phyloP scores from a whole-genome alignment of 2,888 invertebrate genomes.

The Corbicula japonica region DNA sequence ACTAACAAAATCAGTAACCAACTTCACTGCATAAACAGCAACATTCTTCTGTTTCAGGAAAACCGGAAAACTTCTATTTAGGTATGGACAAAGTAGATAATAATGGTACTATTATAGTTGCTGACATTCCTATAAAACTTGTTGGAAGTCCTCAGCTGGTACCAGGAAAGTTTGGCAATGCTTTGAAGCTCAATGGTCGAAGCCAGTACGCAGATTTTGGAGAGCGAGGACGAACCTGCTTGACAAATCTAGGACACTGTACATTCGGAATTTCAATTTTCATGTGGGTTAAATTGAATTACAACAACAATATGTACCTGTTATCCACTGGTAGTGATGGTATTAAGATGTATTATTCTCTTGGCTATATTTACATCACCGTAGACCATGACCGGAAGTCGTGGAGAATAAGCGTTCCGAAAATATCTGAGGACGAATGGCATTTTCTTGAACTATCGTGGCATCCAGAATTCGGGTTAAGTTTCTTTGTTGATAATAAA shows the following conservation, averaged over 20 bases:
- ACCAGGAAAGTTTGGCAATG: constrained; percentile 81
- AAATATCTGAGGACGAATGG: constrained; percentile 76
- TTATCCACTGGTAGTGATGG: constrained; percentile 81
- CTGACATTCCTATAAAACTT: constrained; percentile 66
- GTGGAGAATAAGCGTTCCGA: constrained; percentile 71
- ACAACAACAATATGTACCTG: constrained; percentile 81
- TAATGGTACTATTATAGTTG: constrained; percentile 62
- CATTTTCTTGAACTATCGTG: constrained; percentile 84
- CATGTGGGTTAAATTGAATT: constrained; percentile 81
- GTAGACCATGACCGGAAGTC: constrained; percentile 68
- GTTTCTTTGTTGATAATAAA: constrained; percentile 77
- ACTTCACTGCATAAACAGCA: no score
- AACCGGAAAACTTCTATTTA: constrained; percentile 74
- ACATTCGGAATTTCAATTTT: constrained; percentile 81
- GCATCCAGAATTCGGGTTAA: constrained; percentile 80
- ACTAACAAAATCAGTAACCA: no score
- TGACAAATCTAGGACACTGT: constrained; percentile 82
- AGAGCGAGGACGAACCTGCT: constrained; percentile 74
- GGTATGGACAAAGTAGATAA: constrained; percentile 76
- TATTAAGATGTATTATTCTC: constrained; percentile 78
- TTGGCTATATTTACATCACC: constrained; percentile 76
- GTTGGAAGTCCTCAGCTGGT: constrained; percentile 72
- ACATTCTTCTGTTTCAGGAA: constrained; percentile 75
- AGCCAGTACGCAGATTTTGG: constrained; percentile 84
- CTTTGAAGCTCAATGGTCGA: constrained; percentile 79